Evolutionary conservation across 2,113 vertebrate genomes (phyloP).

Genomic region (Cacatua alba): DNA sequence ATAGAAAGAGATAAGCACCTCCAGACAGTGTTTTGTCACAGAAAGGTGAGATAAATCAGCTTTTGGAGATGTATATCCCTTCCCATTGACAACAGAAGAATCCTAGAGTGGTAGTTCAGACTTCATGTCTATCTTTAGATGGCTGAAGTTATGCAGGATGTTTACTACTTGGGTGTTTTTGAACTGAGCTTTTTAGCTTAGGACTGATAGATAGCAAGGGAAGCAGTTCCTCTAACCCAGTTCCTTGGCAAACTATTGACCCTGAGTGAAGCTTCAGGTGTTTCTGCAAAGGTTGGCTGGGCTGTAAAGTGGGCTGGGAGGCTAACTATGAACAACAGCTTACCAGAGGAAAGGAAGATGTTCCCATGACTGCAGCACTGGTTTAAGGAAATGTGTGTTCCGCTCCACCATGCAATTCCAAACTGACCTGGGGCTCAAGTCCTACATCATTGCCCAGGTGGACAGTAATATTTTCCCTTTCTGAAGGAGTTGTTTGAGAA

Average conservation of each 20-base stretch:
- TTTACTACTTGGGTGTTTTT: background rate
- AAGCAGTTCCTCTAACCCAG: background rate
- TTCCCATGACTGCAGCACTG: fast-evolving
- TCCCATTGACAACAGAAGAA: background rate
- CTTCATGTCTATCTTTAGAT: background rate
- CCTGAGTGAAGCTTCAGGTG: background rate
- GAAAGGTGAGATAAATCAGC: conserved; percentile 17
- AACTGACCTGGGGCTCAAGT: background rate
- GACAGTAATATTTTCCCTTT: background rate
- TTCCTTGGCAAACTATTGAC: background rate
- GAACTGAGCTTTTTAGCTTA: background rate
- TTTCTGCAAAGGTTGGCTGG: background rate
- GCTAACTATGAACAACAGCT: background rate
- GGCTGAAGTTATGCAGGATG: background rate
- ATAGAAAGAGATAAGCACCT: background rate
- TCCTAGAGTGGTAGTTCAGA: background rate
- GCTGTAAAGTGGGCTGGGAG: background rate
- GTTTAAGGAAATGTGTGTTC: background rate
- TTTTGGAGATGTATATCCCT: background rate
- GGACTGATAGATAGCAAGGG: background rate
- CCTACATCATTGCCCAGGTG: background rate
- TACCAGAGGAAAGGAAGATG: background rate
- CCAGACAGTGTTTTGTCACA: background rate
- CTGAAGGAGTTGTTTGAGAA: background rate
- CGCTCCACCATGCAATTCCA: background rate